Percentiles rank a stretch among this genome's conserved stretches.
Conservation (phyloP, 2,797 vertebrate species). For the Percopsis omiscomaycus region DNA sequence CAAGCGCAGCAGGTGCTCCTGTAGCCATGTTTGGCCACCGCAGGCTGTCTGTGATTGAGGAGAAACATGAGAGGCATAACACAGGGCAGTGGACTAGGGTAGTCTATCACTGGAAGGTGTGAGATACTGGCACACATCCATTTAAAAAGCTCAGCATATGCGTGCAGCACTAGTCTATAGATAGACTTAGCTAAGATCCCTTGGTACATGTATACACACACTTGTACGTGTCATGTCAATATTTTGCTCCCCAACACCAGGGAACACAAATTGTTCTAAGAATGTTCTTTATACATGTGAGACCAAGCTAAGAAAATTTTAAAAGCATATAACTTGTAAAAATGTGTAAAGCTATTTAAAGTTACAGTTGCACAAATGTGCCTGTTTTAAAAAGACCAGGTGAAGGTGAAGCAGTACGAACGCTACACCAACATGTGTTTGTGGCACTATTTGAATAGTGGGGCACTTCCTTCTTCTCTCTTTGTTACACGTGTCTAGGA, state of each 20-base stretch:
- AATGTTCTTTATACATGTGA: no score
- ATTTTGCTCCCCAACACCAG: no score
- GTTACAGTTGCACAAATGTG: neutral
- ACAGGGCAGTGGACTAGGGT: slow-evolving; percentile 4
- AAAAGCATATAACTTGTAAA: no score
- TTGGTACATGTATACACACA: no score
- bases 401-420: no score
- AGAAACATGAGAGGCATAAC: slow-evolving; percentile 21
- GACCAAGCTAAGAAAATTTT: no score
- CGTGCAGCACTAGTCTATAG: slow-evolving; percentile 2
- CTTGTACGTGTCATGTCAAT: no score
- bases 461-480: slow-evolving; percentile 23
- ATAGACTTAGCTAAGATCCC: no score
- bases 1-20: slow-evolving; percentile 6
- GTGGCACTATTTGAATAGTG: neutral
- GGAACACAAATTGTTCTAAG: no score
- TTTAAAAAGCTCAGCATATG: slow-evolving; percentile 33
- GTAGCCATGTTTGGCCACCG: slow-evolving; percentile 17
- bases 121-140: slow-evolving; percentile 31
- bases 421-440: no score
- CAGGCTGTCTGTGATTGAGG: slow-evolving; percentile 3
- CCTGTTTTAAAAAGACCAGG: neutral
- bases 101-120: slow-evolving; percentile 37
- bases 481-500: slow-evolving; percentile 12
- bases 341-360: no score